A percentile compares a stretch with the other conserved stretches of the same genome.
phyloP scores from a whole-genome alignment of 2,797 vertebrate species.

The Borostomias antarcticus region DNA sequence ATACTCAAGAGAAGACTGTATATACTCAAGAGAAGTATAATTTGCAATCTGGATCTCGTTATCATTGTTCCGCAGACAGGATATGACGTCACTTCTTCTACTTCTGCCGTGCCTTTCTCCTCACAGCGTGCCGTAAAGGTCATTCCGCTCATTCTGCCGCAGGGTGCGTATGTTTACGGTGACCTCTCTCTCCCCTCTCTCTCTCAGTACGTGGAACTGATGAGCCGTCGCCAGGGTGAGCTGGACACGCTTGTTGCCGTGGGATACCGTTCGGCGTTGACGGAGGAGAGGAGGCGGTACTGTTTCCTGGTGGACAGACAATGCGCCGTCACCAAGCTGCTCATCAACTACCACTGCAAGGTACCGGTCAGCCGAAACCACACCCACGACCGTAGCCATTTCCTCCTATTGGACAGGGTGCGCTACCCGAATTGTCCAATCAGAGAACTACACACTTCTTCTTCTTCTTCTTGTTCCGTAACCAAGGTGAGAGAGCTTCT shows the following conservation, averaged over 20 bases:
- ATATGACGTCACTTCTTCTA: constrained; percentile 46
- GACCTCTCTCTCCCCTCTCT: too few relatives aligned
- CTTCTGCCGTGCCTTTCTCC: constrained; percentile 18
- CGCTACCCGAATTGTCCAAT: too few relatives aligned
- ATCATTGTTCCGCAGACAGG: constrained; percentile 45
- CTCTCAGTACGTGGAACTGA: constrained; percentile 86
- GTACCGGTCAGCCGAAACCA: constrained; percentile 48
- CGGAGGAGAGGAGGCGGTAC: constrained; percentile 84
- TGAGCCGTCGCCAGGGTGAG: constrained; percentile 85
- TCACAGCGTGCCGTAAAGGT: constrained; percentile 47
- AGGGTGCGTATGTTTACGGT: too few relatives aligned
- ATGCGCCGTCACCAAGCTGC: constrained; percentile 85
- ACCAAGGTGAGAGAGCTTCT: constrained; percentile 84
- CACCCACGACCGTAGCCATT: too few relatives aligned
- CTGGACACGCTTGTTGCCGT: constrained; percentile 82
- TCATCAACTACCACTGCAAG: constrained; percentile 86
- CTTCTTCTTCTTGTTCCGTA: not conserved
- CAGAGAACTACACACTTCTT: not conserved
- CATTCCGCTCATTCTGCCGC: constrained; percentile 3
- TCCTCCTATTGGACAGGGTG: too few relatives aligned
- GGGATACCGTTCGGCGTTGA: constrained; percentile 84
- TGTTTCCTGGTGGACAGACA: constrained; percentile 88
- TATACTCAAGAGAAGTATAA: too few relatives aligned
- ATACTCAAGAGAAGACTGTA: too few relatives aligned
- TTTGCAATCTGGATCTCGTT: constrained; percentile 41